These are phyloP conservation scores for Chorisops tibialis DNA, from an alignment of 2,888 invertebrate genomes.

Conservation along the genomic window DNA sequence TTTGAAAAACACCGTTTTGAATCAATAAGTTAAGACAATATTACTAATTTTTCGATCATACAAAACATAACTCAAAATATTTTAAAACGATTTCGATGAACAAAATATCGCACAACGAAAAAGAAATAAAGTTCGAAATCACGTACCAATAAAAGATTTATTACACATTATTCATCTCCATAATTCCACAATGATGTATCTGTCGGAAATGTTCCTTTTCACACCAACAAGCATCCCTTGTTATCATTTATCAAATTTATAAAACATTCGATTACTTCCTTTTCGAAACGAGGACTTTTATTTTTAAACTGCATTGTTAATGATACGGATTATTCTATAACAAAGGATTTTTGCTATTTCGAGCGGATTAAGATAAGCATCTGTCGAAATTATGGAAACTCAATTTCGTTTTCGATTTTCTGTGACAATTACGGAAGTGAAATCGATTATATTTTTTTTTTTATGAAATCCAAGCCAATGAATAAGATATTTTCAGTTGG, in stretches of 20 bases:
- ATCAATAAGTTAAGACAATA: too few species aligned
- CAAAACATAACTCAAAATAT: too few species aligned
- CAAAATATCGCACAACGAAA: too few species aligned
- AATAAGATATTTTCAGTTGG: too few species aligned
- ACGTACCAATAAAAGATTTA: too few species aligned
- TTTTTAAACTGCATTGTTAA: background rate
- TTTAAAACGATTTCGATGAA: too few species aligned
- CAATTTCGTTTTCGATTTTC: background rate
- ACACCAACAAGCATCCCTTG: background rate
- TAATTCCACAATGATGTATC: background rate
- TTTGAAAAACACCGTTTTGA: too few species aligned
- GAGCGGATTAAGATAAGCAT: slow-evolving; percentile 8
- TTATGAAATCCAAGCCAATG: too few species aligned
- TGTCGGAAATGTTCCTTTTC: background rate
- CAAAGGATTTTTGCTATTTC: slow-evolving; percentile 9
- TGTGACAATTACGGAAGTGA: background rate
- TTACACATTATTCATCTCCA: too few species aligned
- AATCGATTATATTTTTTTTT: background rate
- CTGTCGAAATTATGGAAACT: slow-evolving; percentile 14
- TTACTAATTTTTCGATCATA: too few species aligned
- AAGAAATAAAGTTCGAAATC: too few species aligned
- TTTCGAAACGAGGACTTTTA: background rate
- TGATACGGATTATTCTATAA: background rate
- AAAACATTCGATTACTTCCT: slow-evolving; percentile 5
- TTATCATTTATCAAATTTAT: slow-evolving; percentile 7